Base-by-base conservation (phyloP, 2,888 invertebrate species). In the Lucinisca nassula region DNA sequence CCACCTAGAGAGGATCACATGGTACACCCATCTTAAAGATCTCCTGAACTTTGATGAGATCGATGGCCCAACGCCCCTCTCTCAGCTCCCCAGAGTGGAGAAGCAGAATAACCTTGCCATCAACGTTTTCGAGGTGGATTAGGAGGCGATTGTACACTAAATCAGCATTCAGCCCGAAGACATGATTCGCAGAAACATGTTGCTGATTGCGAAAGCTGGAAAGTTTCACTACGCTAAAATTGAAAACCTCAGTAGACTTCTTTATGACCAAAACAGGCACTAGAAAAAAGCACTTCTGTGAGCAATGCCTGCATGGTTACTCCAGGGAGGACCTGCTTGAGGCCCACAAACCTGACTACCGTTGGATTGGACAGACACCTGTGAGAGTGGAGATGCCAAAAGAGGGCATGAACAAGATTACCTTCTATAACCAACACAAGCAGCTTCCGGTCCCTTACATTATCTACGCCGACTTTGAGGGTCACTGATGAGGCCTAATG, bases 81-180 rank as follows among this genome's bases (percentile, higher is more conserved):
- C 84, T 24, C 82, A 84, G 75, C 74, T 84, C 6, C 35, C 75
- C 67, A 79, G 79, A 35, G 79, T 84, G 24, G 84, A 84, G 37
- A 30, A 40, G 55, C 74, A 74, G 61, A 79, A 75, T 40, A 75
- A 79, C 30, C 45, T 84, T 14, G 73, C 79, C 78, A 84, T 84
- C 12, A 78, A 78, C 21, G 84, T 84, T 38, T 84, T 55, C 79
- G 37, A 49, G 73, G 30, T 79, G 61, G 55, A 21, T 38, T 55
- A 30, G 75, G 79, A 84, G 40, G 24, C 72, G 58, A 80, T 17
- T 30, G 14, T 80, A 21, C 79, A 80, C 21, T 80, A 76, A 40
- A 80, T 77, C 35, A 30, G n/a, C 75, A 84, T 84, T 72, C 84
- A 80, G 67, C n/a, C n/a, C n/a, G 79, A 78, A n/a, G 78, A 82